These are phyloP conservation scores for Oryzias javanicus DNA, from an alignment of 2,113 vertebrate genomes.

Conservation along the genomic window DNA sequence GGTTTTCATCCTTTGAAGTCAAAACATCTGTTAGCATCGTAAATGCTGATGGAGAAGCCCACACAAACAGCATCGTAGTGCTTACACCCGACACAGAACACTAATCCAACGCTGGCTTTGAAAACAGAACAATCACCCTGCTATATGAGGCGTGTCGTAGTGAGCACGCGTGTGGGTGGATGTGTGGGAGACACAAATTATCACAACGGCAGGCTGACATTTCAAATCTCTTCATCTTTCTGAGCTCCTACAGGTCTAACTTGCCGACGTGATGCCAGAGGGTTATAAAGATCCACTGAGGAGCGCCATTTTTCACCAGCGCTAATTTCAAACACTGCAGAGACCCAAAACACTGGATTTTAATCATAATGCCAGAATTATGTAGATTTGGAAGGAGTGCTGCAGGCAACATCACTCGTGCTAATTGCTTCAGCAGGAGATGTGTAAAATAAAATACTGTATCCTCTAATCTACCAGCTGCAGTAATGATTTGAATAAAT, in stretches of 20 bases:
- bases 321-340: slow-evolving; percentile 17
- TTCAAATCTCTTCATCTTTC: slow-evolving; percentile 36
- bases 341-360: slow-evolving; percentile 8
- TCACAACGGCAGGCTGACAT: slow-evolving; percentile 19
- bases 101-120: slow-evolving; percentile 9
- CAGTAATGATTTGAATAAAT: slow-evolving; percentile 46
- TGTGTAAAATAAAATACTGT: slow-evolving; percentile 27
- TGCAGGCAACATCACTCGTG: slow-evolving; percentile 36
- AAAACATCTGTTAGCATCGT: slow-evolving; percentile 3
- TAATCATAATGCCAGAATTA: slow-evolving; percentile 23
- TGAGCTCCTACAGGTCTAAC: slow-evolving; percentile 22
- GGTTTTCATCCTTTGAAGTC: slow-evolving; percentile 6
- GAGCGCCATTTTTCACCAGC: slow-evolving; percentile 4
- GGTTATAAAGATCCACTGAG: slow-evolving; percentile 7
- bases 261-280: not conserved
- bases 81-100: not conserved
- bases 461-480: slow-evolving; percentile 35
- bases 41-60: slow-evolving; percentile 10
- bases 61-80: slow-evolving; percentile 9
- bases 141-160: slow-evolving; percentile 8
- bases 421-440: slow-evolving; percentile 43
- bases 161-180: slow-evolving; percentile 5
- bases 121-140: slow-evolving; percentile 10
- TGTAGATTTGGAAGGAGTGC: slow-evolving; percentile 38
- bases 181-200: slow-evolving; percentile 31